phyloP scores from a whole-genome alignment of 2,113 vertebrate genomes.

The Columbina picui region DNA sequence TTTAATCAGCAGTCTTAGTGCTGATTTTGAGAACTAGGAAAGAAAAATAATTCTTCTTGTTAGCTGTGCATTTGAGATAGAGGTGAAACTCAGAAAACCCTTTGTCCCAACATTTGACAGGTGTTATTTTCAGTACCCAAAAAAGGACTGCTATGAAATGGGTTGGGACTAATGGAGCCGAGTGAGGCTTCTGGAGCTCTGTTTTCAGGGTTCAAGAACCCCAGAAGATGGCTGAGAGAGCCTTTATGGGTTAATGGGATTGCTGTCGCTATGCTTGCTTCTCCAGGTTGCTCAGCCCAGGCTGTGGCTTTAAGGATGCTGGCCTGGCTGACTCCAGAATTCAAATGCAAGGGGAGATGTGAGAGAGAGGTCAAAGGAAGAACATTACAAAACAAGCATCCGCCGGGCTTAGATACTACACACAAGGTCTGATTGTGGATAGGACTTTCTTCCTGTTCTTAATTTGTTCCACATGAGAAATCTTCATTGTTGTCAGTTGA shows the following conservation, averaged over 20 bases:
- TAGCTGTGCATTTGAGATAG: background rate
- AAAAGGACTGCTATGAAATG: background rate
- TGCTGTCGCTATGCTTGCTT: rapidly evolving
- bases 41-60: background rate
- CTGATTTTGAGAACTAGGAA: background rate
- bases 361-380: background rate
- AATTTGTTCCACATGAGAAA: background rate
- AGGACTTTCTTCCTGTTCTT: background rate
- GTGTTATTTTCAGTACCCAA: background rate
- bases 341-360: background rate
- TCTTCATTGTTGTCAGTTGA: background rate
- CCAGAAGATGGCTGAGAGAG: background rate
- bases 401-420: background rate
- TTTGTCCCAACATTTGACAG: background rate
- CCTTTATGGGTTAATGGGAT: background rate
- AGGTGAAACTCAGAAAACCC: background rate
- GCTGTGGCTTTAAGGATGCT: background rate
- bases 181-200: background rate
- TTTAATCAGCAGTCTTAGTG: background rate
- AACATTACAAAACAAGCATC: background rate
- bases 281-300: background rate
- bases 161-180: background rate
- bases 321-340: background rate
- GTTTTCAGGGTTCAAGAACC: background rate
- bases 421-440: background rate